Conservation (phyloP, 2,113 vertebrate species). For the Cyprinodon brontotheroides region DNA sequence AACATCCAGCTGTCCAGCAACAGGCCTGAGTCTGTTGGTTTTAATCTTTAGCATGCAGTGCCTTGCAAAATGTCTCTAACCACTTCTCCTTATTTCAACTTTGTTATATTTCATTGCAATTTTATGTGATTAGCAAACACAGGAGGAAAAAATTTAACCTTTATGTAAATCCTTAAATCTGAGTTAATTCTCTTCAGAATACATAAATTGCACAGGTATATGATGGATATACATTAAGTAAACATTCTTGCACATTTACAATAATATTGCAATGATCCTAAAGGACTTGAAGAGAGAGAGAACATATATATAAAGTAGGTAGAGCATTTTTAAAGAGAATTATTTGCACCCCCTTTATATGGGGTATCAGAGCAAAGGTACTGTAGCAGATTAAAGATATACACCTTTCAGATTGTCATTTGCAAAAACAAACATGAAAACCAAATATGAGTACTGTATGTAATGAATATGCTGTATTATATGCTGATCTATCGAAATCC, state of each 20-base stretch:
- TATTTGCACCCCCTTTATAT: too few species aligned
- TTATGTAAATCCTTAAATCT: too few species aligned
- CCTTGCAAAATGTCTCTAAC: not conserved
- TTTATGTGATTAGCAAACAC: not conserved
- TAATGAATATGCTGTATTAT: not conserved
- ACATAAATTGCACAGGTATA: too few species aligned
- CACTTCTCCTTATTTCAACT: not conserved
- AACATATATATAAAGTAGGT: not conserved
- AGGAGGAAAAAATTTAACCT: too few species aligned
- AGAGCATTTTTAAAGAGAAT: too few species aligned
- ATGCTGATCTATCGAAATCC: not conserved
- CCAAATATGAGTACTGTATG: not conserved
- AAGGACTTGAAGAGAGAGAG: not conserved
- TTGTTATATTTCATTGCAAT: not conserved
- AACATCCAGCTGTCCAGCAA: slow-evolving; percentile 74
- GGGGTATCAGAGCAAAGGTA: too few species aligned
- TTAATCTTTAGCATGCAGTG: not conserved
- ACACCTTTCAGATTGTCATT: not conserved
- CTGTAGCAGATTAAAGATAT: not conserved
- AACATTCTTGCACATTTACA: too few species aligned
- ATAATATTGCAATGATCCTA: too few species aligned
- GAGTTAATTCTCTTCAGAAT: too few species aligned
- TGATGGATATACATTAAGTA: too few species aligned
- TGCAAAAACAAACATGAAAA: not conserved
- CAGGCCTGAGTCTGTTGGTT: slow-evolving; percentile 78